Evolutionary conservation across 2,888 invertebrate species (phyloP).

Genomic region (Myathropa florea): DNA sequence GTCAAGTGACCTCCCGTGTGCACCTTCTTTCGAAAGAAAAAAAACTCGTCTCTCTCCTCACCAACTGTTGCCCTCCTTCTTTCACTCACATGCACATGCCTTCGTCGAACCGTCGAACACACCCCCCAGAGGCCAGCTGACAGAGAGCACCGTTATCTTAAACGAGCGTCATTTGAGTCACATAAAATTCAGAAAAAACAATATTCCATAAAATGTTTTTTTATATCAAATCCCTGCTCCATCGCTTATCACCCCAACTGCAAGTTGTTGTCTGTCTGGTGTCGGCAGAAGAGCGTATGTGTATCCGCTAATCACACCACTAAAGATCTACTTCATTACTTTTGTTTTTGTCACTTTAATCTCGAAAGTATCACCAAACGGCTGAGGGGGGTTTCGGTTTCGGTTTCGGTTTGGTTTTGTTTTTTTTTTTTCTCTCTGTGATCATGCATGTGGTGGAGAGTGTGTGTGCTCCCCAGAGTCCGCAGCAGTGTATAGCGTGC

Average conservation of each 20-base stretch:
- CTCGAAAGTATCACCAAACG: constrained; percentile 38
- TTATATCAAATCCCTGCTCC: neutral
- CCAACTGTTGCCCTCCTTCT: too few species aligned
- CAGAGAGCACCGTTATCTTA: neutral
- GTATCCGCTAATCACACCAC: constrained; percentile 34
- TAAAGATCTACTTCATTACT: constrained; percentile 40
- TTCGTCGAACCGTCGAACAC: neutral
- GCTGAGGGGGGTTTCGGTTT: constrained; percentile 12
- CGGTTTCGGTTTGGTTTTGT: constrained; percentile 22
- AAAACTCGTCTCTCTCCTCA: too few species aligned
- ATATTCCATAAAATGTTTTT: constrained; percentile 19
- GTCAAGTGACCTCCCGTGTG: too few species aligned
- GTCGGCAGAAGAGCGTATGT: constrained; percentile 17
- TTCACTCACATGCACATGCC: too few species aligned
- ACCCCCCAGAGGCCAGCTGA: neutral
- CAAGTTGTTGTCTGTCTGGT: constrained; percentile 27
- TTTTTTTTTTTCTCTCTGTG: constrained; percentile 23
- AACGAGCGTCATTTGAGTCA: constrained; percentile 37
- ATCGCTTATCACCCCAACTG: constrained; percentile 44
- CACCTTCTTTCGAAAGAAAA: too few species aligned
- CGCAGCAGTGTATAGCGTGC: constrained; percentile 35
- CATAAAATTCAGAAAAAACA: constrained; percentile 10
- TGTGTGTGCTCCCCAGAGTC: neutral
- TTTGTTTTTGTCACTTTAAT: constrained; percentile 42
- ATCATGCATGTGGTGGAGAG: neutral